Evolutionary conservation across 2,113 vertebrate genomes (phyloP).

Genomic region (Dissostichus mawsoni): DNA sequence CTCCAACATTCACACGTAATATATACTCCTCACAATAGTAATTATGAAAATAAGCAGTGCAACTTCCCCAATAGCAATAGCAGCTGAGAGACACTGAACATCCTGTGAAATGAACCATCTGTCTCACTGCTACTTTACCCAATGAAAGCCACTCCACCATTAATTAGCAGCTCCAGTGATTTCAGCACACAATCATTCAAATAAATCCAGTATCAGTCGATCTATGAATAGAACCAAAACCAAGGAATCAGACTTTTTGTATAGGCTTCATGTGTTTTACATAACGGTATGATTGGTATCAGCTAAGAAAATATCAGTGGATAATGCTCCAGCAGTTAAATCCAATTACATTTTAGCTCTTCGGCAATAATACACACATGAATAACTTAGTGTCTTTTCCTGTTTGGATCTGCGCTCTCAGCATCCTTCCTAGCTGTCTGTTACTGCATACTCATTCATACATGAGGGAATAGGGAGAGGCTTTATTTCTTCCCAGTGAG

Average conservation of each 20-base stretch:
- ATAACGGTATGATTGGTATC: conserved; percentile 27
- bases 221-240: conserved; percentile 5
- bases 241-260: neutral
- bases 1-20: neutral
- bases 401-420: neutral
- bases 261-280: conserved; percentile 28
- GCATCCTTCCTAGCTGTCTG: neutral
- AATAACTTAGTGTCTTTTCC: conserved; percentile 7
- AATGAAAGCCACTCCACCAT: no score
- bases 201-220: neutral
- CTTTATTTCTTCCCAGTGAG: conserved; percentile 10
- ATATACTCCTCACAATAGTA: neutral
- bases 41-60: neutral
- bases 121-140: neutral
- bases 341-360: conserved; percentile 39
- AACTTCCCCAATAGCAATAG: neutral
- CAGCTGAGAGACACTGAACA: neutral
- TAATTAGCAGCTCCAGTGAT: neutral
- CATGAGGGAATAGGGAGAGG: conserved; percentile 1
- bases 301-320: neutral
- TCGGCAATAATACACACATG: conserved; percentile 12
- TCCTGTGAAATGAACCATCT: conserved; percentile 2
- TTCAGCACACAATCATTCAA: neutral
- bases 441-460: conserved; percentile 16
- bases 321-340: conserved; percentile 16